Conservation (phyloP, 2,113 vertebrate species). For the Pardalotus punctatus region DNA sequence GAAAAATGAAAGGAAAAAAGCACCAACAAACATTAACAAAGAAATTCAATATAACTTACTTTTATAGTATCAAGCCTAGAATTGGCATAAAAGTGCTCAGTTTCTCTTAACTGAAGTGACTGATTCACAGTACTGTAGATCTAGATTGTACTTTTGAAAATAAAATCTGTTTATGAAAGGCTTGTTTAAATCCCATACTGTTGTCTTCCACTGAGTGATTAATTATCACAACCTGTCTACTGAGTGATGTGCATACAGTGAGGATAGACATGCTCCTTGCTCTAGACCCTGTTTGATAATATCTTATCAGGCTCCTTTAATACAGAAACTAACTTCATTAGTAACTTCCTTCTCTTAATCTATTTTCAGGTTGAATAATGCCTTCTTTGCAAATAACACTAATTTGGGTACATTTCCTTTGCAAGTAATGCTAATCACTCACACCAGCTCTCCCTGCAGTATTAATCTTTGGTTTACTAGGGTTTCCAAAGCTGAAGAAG, state of each 20-base stretch:
- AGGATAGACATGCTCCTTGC: neutral
- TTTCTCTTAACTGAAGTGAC: neutral
- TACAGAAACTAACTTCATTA: neutral
- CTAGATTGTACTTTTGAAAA: neutral
- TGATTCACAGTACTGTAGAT: neutral
- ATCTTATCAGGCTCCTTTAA: neutral
- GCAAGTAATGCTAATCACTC: conserved; percentile 46
- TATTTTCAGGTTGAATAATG: conserved; percentile 49
- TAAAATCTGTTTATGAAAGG: neutral
- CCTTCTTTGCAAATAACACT: conserved; percentile 30
- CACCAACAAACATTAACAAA: neutral
- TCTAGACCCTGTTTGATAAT: neutral
- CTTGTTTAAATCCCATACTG: neutral
- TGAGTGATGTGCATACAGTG: neutral
- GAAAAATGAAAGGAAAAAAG: fast-evolving
- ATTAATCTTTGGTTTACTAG: neutral
- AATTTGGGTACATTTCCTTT: conserved; percentile 45
- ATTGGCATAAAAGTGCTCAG: neutral
- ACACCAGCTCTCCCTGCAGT: neutral
- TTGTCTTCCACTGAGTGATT: neutral
- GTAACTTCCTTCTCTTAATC: conserved; percentile 23
- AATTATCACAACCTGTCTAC: neutral
- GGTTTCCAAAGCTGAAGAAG: neutral
- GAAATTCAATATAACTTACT: neutral
- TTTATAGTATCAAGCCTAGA: neutral